A percentile compares a stretch with the other conserved stretches of the same genome.
These are phyloP conservation scores for Lethenteron reissneri DNA, from an alignment of 2,113 vertebrate genomes.

Conservation along the genomic window DNA sequence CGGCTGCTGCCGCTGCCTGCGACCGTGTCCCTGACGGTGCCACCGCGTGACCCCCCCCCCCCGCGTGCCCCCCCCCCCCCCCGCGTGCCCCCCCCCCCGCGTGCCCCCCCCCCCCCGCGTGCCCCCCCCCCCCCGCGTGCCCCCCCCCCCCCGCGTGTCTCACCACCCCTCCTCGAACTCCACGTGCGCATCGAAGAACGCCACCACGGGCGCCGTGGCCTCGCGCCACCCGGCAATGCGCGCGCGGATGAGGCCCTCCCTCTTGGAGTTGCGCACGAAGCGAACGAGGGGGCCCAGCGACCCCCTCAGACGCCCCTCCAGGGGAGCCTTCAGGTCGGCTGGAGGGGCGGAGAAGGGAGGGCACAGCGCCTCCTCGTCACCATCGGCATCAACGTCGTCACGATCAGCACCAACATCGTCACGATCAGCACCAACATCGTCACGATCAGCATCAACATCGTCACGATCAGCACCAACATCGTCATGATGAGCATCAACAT, in stretches of 20 bases:
- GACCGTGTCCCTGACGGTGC: background rate
- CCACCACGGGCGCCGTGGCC: conserved; percentile 54
- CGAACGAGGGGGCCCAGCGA: conserved; percentile 13
- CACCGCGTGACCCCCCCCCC: background rate
- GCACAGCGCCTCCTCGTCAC: too few relatives aligned
- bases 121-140: background rate
- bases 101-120: background rate
- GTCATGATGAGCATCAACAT: too few relatives aligned
- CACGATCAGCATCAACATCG: too few relatives aligned
- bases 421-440: too few relatives aligned
- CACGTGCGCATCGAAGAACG: conserved; percentile 91
- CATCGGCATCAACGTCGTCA: too few relatives aligned
- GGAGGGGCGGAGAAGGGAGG: conserved; percentile 8
- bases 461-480: too few relatives aligned
- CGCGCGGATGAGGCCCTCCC: conserved; percentile 84
- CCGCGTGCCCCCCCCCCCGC: background rate
- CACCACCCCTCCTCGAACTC: conserved; percentile 91
- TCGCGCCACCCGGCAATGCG: conserved; percentile 85
- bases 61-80: background rate
- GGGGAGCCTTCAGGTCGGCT: conserved; percentile 77
- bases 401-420: too few relatives aligned
- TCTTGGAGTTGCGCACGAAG: conserved; percentile 37
- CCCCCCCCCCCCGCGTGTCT: conserved; percentile 18
- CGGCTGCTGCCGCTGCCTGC: background rate
- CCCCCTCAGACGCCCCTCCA: conserved; percentile 79